A percentile compares a stretch with the other conserved stretches of the same genome.
Conservation (phyloP, 2,113 vertebrate genomes). For the Tringa solitaria region DNA sequence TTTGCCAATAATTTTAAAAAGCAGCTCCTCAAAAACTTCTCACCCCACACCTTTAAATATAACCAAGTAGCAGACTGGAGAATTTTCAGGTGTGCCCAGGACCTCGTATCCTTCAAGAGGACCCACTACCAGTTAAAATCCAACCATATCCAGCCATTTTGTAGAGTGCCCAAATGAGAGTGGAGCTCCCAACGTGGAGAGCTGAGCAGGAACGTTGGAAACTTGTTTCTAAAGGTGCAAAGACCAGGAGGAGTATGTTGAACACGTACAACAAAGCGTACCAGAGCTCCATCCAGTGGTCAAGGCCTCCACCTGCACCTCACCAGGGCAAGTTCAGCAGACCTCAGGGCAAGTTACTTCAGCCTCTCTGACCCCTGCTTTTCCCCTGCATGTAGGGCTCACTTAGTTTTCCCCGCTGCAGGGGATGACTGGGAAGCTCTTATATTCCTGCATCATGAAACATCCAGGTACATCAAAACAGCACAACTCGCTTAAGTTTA, state of each 20-base stretch:
- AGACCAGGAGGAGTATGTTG: not conserved
- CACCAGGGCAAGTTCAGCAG: not conserved
- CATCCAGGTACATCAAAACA: not conserved
- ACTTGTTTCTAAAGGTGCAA: not conserved
- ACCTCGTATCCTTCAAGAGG: not conserved
- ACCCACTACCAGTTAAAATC: not conserved
- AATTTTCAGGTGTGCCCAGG: not conserved
- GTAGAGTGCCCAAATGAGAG: not conserved
- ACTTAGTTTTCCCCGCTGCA: not conserved
- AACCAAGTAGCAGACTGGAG: not conserved
- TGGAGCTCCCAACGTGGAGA: not conserved
- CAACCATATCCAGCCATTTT: not conserved
- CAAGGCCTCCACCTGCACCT: not conserved
- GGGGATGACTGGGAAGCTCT: not conserved
- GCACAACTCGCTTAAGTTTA: not conserved
- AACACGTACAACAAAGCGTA: not conserved
- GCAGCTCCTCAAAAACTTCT: not conserved
- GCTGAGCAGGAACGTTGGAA: not conserved
- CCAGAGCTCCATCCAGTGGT: not conserved
- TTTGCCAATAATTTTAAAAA: not conserved
- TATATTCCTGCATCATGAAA: not conserved
- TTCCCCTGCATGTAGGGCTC: accelerated
- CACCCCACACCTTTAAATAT: not conserved
- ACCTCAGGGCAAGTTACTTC: not conserved
- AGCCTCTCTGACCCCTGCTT: not conserved